Evolutionary conservation across 1,140 invertebrate species (phyloP), one percentile per base, ranked within the genome.

Genomic region (Macrostomum lignano): DNA sequence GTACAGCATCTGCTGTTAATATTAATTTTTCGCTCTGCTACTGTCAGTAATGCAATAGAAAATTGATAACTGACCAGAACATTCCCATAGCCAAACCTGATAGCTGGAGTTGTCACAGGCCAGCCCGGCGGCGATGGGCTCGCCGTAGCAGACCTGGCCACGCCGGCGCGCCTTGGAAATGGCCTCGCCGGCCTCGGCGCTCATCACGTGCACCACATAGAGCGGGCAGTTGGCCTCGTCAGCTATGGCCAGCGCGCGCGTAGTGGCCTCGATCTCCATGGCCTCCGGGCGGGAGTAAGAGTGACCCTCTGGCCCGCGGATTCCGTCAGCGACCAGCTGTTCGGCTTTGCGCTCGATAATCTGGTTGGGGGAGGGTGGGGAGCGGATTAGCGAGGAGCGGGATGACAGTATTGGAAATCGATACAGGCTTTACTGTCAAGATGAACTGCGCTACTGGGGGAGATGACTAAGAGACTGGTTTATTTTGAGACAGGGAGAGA

Each of bases 191-290:
- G 82, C 76, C 43, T 68, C 68, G 60, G 73, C 76, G 45, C 75
- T 79, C 81, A 88, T 93, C 43, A 93, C 75, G 67, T 91, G 81
- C 42, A 88, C 79, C 46, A 94, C 68, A 64, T 91, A 91, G 34
- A 93, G 65, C 4, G 84, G 82, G 49, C 74, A 72, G 46, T 72
- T 68, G 38, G 73, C 70, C 68, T 74, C 75, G 53, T 77, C 72
- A 28, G 86, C 81, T 42, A 96, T 70, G 33, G 74, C 70, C 49
- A 81, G 84, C 10, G 86, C 86, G 46, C 88, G 66, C 49, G 78
- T 72, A 2, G 81, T 78, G 17, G 88, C 88, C 61, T 96, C 88
- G 2, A 74, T 24, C 15, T 9, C 38, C 45, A 62, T 58, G 54
- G 93, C 81, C 58, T 96, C 88, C 17, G 86, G 79, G n/a, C 86